Conservation (phyloP, 2,113 vertebrate species). For the Kobus ellipsiprymnus region DNA sequence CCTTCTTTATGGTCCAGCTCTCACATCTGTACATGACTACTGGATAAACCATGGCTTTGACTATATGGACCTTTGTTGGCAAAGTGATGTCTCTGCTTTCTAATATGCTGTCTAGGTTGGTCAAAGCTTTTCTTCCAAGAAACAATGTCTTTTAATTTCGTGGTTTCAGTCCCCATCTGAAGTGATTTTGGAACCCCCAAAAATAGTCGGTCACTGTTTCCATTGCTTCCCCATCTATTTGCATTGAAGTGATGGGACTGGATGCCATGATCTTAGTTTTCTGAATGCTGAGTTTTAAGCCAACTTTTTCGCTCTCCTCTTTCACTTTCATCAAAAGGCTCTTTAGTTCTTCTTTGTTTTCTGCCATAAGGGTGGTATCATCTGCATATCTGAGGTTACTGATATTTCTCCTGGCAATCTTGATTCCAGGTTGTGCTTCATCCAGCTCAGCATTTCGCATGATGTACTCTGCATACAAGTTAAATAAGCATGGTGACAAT, state of each 20-base stretch:
- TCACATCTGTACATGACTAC: not conserved
- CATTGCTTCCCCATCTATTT: not conserved
- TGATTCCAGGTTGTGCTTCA: not conserved
- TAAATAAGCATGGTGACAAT: not conserved
- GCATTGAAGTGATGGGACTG: not conserved
- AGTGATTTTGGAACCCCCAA: not conserved
- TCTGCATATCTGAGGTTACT: not conserved
- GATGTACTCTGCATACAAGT: not conserved
- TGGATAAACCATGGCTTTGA: not conserved
- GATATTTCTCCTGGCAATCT: not conserved
- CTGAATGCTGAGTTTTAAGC: not conserved
- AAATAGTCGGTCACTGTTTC: not conserved
- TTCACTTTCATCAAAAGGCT: not conserved
- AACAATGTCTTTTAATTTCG: not conserved
- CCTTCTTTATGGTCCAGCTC: not conserved
- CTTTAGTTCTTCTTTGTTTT: not conserved
- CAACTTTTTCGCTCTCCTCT: not conserved
- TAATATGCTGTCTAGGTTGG: not conserved
- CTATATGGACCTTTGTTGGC: not conserved
- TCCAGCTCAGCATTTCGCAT: not conserved
- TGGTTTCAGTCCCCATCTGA: not conserved
- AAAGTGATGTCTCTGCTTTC: not conserved
- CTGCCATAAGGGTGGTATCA: not conserved
- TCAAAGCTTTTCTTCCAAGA: not conserved
- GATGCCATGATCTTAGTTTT: not conserved